A percentile compares a stretch with the other conserved stretches of the same genome.
Conservation (phyloP, 2,113 vertebrate species). For the Syrrhaptes paradoxus region DNA sequence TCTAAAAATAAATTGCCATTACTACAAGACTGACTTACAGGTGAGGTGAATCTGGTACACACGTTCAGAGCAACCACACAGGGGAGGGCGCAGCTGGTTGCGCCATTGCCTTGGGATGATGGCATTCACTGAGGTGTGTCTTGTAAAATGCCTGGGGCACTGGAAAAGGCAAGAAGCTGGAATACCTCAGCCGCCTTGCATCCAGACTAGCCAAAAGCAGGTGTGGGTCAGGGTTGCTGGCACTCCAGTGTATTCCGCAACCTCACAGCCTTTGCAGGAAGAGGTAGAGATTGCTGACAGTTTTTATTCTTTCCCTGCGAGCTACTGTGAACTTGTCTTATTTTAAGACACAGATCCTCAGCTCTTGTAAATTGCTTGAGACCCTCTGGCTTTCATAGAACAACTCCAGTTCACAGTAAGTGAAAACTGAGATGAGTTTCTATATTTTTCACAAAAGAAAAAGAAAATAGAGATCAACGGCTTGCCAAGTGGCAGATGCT, state of each 20-base stretch:
- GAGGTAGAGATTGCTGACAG: neutral
- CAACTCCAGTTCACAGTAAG: neutral
- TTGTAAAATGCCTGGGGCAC: neutral
- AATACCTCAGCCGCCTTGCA: neutral
- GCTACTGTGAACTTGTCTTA: neutral
- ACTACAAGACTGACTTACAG: neutral
- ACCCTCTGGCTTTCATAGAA: neutral
- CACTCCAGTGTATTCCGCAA: fast-evolving
- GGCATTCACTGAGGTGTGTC: neutral
- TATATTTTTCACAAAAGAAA: neutral
- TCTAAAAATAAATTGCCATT: neutral
- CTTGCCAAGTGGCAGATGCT: neutral
- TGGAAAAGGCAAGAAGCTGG: neutral
- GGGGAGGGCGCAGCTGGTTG: neutral
- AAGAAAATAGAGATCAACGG: neutral
- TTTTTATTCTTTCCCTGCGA: neutral
- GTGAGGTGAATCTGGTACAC: neutral
- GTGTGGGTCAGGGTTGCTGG: neutral
- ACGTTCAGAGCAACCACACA: neutral
- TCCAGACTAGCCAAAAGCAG: neutral
- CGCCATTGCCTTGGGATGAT: neutral
- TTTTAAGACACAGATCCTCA: neutral
- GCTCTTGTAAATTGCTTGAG: neutral
- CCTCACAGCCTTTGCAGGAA: neutral
- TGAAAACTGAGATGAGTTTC: neutral